Percentiles rank a stretch among this genome's conserved stretches.
Evolutionary conservation across 2,888 invertebrate species (phyloP).

Genomic region (Leucophora obtusa): DNA sequence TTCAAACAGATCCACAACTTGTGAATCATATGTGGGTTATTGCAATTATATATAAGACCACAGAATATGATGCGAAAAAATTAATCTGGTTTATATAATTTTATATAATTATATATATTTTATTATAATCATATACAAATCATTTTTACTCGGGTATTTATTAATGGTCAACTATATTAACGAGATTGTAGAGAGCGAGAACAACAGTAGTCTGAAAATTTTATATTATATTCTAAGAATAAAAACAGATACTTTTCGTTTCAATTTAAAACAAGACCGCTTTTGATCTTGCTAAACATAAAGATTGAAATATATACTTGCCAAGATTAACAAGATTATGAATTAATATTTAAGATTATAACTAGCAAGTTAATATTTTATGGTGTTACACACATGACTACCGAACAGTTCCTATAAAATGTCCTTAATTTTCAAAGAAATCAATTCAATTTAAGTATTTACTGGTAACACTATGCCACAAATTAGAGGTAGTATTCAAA

Average conservation of each 20-base stretch:
- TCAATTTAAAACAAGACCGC: background rate
- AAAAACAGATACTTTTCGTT: conserved; percentile 1
- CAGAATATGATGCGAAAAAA: too few relatives aligned
- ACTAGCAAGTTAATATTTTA: background rate
- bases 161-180: conserved; percentile 18
- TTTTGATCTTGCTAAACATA: background rate
- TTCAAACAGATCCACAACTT: too few relatives aligned
- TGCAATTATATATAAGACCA: too few relatives aligned
- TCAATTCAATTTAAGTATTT: too few relatives aligned
- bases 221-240: conserved; percentile 38
- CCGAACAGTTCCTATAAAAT: background rate
- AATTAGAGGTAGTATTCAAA: too few relatives aligned
- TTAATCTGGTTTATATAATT: too few relatives aligned
- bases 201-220: conserved; percentile 41
- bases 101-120: too few relatives aligned
- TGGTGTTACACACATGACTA: background rate
- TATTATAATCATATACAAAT: too few relatives aligned
- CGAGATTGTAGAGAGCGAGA: background rate
- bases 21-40: too few relatives aligned
- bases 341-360: background rate
- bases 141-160: too few relatives aligned
- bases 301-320: background rate
- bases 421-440: too few relatives aligned
- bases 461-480: too few relatives aligned
- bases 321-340: background rate